Evolutionary conservation across 2,888 invertebrate species (phyloP).

Genomic region (Proisotoma minuta): DNA sequence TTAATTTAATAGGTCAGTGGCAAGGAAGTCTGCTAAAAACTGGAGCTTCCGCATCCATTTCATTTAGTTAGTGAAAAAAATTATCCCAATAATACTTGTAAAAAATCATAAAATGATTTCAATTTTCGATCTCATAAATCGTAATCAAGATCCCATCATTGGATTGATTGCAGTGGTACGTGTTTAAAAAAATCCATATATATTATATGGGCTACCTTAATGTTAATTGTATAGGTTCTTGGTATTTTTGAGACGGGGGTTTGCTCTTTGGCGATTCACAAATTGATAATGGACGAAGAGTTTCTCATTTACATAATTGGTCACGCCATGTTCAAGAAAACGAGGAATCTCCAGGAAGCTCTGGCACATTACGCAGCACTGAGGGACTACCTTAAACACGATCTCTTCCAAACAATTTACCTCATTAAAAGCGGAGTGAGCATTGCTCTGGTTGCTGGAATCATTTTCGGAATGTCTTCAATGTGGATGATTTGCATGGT

Average conservation of each 20-base stretch:
- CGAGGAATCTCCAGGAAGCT: conserved; percentile 14
- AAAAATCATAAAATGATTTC: background rate
- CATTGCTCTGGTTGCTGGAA: conserved; percentile 25
- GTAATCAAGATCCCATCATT: conserved; percentile 12
- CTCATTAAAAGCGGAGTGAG: conserved; percentile 13
- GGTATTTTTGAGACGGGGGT: conserved; percentile 17
- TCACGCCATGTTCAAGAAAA: conserved; percentile 16
- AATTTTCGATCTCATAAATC: conserved; percentile 17
- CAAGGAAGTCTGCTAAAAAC: too few relatives aligned
- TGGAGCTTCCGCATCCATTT: too few relatives aligned
- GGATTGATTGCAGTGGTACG: conserved; percentile 20
- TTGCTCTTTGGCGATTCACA: conserved; percentile 19
- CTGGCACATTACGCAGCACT: conserved; percentile 12
- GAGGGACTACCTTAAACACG: conserved; percentile 3
- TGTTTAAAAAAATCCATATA: background rate
- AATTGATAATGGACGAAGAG: conserved; percentile 21
- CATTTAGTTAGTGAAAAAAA: too few relatives aligned
- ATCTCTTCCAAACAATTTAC: conserved; percentile 14
- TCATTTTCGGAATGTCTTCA: conserved; percentile 17
- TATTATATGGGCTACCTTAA: background rate
- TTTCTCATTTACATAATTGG: conserved; percentile 19
- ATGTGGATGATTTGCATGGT: conserved; percentile 14
- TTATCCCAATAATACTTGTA: too few relatives aligned
- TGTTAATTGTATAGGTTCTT: conserved; percentile 8
- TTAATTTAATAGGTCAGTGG: too few relatives aligned